Evolutionary conservation across 2,113 vertebrate genomes (phyloP).

Genomic region (Lampris megalopsis): DNA sequence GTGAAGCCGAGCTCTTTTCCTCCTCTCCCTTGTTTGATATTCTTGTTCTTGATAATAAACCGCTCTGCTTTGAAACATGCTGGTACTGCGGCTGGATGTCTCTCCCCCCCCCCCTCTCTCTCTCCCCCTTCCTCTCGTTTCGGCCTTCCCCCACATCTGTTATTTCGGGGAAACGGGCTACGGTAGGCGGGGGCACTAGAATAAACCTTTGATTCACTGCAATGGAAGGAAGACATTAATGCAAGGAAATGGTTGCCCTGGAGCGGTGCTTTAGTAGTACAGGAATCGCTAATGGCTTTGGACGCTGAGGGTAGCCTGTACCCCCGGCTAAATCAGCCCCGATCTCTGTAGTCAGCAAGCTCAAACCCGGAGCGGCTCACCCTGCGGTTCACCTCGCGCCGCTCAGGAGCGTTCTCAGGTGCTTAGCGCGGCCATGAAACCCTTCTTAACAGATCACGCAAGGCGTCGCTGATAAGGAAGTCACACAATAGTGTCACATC

Average conservation of each 20-base stretch:
- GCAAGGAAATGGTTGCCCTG: constrained; percentile 74
- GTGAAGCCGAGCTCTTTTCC: constrained; percentile 69
- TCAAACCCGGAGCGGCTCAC: constrained; percentile 45
- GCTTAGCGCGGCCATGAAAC: constrained; percentile 58
- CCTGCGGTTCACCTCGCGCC: constrained; percentile 39
- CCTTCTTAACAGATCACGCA: constrained; percentile 24
- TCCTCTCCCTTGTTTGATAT: constrained; percentile 82
- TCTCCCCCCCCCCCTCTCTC: constrained; percentile 14
- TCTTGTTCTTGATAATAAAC: constrained; percentile 88
- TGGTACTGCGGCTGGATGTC: constrained; percentile 23
- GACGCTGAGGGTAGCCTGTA: constrained; percentile 74
- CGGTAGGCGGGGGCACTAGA: constrained; percentile 47
- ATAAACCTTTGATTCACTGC: constrained; percentile 69
- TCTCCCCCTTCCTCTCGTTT: constrained; percentile 27
- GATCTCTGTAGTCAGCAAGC: constrained; percentile 73
- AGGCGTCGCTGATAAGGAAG: constrained; percentile 38
- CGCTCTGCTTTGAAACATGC: constrained; percentile 79
- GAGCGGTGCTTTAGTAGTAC: constrained; percentile 76
- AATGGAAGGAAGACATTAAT: constrained; percentile 75
- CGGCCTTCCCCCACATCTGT: constrained; percentile 21
- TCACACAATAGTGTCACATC: constrained; percentile 33
- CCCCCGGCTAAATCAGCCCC: constrained; percentile 71
- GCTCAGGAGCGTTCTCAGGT: constrained; percentile 61
- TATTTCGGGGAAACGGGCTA: constrained; percentile 44
- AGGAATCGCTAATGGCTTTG: constrained; percentile 79